These are phyloP conservation scores for Trichogramma dendrolimi DNA, from an alignment of 2,888 invertebrate genomes.

Conservation along the genomic window DNA sequence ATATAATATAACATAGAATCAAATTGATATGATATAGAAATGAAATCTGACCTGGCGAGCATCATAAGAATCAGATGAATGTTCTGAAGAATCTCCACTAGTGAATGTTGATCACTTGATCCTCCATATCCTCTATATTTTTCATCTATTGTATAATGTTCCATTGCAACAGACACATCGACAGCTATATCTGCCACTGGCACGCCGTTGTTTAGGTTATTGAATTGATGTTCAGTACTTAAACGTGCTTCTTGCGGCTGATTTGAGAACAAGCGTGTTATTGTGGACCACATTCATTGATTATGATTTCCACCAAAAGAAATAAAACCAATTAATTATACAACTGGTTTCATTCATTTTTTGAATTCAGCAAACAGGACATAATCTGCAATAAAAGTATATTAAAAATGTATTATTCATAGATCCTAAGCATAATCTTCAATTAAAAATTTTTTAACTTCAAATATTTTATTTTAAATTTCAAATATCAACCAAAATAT, in stretches of 20 bases:
- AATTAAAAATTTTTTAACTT: too few species aligned
- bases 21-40: background rate
- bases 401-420: too few species aligned
- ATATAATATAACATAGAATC: too few species aligned
- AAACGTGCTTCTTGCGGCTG: conserved; percentile 36
- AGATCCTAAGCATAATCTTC: too few species aligned
- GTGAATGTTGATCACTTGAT: conserved; percentile 33
- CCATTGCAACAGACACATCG: conserved; percentile 51
- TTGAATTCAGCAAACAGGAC: too few species aligned
- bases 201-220: conserved; percentile 33
- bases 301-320: conserved; percentile 28
- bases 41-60: conserved; percentile 43
- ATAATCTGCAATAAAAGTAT: too few species aligned
- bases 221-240: conserved; percentile 34
- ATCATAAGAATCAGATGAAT: conserved; percentile 44
- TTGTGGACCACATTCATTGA: conserved; percentile 52
- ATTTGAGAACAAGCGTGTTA: conserved; percentile 48
- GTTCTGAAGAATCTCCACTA: conserved; percentile 41
- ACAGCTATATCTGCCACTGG: conserved; percentile 45
- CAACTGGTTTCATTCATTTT: conserved; percentile 10
- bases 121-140: conserved; percentile 43
- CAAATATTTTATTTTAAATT: too few species aligned
- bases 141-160: conserved; percentile 49
- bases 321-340: conserved; percentile 17
- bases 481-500: too few species aligned